A percentile compares a stretch with the other conserved stretches of the same genome.
phyloP scores from a whole-genome alignment of 2,888 invertebrate genomes.

The Bombyx huttoni region DNA sequence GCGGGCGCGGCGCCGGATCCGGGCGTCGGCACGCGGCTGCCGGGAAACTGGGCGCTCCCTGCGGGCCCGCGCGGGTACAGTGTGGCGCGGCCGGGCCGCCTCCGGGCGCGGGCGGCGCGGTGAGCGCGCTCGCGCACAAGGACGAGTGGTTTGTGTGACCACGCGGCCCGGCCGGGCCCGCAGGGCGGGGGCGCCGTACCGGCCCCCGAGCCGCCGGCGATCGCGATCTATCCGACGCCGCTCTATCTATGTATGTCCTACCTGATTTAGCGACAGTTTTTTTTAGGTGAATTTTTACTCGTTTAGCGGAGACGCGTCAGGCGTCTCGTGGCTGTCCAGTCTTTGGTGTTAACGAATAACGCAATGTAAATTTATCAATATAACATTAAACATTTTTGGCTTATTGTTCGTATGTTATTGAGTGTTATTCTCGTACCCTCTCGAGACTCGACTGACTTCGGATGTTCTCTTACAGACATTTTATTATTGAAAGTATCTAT shows the following conservation, averaged over 20 bases:
- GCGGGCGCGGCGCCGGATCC: conserved; percentile 59
- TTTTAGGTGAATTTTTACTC: conserved; percentile 65
- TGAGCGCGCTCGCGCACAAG: conserved; percentile 85
- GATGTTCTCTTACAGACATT: too few species aligned
- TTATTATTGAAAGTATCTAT: too few species aligned
- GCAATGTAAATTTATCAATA: conserved; percentile 69
- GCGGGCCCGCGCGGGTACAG: conserved; percentile 82
- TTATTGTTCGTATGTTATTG: conserved; percentile 67
- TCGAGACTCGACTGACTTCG: conserved; percentile 3
- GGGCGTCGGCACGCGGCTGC: conserved; percentile 68
- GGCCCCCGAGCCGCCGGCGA: conserved; percentile 29
- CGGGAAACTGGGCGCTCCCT: conserved; percentile 98
- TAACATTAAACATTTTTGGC: conserved; percentile 72
- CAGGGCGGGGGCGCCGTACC: conserved; percentile 55
- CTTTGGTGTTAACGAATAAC: conserved; percentile 61
- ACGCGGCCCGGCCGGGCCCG: conserved; percentile 51
- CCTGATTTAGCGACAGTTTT: conserved; percentile 55
- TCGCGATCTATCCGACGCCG: conserved; percentile 11
- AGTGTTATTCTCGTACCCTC: conserved; percentile 25
- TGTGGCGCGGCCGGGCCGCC: conserved; percentile 90
- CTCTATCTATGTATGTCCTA: conserved; percentile 44
- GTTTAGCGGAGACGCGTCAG: conserved; percentile 64
- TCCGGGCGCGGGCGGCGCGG: conserved; percentile 93
- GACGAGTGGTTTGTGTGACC: conserved; percentile 92
- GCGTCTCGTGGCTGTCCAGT: conserved; percentile 50